phyloP scores from a whole-genome alignment of 2,888 invertebrate genomes.

The Scelioninae gen. 2 region DNA sequence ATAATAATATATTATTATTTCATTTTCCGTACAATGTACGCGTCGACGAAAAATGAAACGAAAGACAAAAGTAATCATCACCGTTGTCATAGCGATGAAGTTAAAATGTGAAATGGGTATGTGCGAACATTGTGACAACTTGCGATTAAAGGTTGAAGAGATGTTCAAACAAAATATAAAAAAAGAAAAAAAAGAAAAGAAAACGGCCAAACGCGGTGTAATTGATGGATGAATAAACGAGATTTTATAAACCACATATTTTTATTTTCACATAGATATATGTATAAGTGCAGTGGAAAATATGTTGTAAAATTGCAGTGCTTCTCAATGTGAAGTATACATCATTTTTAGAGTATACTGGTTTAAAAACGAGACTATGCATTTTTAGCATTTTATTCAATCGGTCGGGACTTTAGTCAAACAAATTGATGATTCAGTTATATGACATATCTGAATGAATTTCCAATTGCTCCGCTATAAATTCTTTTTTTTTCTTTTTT shows the following conservation, averaged over 20 bases:
- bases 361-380: too few species aligned
- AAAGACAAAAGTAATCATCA: conserved; percentile 54
- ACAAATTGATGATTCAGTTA: too few species aligned
- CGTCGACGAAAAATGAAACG: conserved; percentile 56
- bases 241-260: conserved; percentile 69
- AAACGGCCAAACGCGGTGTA: conserved; percentile 71
- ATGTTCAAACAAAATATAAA: conserved; percentile 52
- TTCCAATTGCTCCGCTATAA: too few species aligned
- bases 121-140: conserved; percentile 68
- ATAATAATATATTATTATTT: conserved; percentile 64
- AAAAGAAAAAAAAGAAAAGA: too few species aligned
- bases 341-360: too few species aligned
- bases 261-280: conserved; percentile 36
- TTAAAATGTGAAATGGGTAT: conserved; percentile 66
- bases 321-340: too few species aligned
- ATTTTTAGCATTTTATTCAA: too few species aligned
- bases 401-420: too few species aligned
- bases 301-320: neutral
- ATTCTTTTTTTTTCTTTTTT: too few species aligned
- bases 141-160: conserved; percentile 67
- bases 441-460: too few species aligned
- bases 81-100: conserved; percentile 62
- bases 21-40: conserved; percentile 70
- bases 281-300: neutral
- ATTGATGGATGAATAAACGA: conserved; percentile 70